phyloP scores from a whole-genome alignment of 2,888 invertebrate genomes.

The Nipponacmea schrenckii region DNA sequence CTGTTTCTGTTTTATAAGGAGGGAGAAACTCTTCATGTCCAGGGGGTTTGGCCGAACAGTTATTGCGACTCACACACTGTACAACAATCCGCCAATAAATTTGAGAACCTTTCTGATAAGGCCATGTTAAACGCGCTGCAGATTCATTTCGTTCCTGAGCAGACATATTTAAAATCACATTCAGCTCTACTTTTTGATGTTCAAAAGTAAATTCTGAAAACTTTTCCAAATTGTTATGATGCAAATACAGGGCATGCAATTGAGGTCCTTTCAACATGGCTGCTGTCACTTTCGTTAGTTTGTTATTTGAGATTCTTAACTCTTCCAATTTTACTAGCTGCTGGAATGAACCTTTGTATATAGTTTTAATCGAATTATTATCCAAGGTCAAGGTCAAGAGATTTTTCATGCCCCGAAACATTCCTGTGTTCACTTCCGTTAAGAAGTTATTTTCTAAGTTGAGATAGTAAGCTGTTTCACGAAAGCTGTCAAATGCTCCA shows the following conservation, averaged over 20 bases:
- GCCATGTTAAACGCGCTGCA: slow-evolving; percentile 29
- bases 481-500: slow-evolving; percentile 49
- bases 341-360: slow-evolving; percentile 26
- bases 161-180: slow-evolving; percentile 29
- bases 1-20: slow-evolving; percentile 24
- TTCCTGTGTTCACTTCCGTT: slow-evolving; percentile 37
- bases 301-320: slow-evolving; percentile 30
- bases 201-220: slow-evolving; percentile 30
- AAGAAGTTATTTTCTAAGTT: slow-evolving; percentile 33
- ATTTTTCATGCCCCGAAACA: slow-evolving; percentile 47
- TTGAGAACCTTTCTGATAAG: slow-evolving; percentile 32
- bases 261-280: slow-evolving; percentile 21
- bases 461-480: slow-evolving; percentile 42
- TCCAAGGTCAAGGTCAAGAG: slow-evolving; percentile 28
- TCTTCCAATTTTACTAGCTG: slow-evolving; percentile 25
- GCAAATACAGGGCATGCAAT: slow-evolving; percentile 23
- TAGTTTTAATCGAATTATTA: slow-evolving; percentile 22
- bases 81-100: slow-evolving; percentile 35
- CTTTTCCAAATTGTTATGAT: slow-evolving; percentile 29
- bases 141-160: slow-evolving; percentile 11
- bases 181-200: slow-evolving; percentile 6
- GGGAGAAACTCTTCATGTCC: slow-evolving; percentile 21
- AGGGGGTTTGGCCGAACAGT: slow-evolving; percentile 9
- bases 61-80: slow-evolving; percentile 18
- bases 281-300: slow-evolving; percentile 21